Conservation (phyloP, 2,888 invertebrate species). For the Trissolcus japonicus region DNA sequence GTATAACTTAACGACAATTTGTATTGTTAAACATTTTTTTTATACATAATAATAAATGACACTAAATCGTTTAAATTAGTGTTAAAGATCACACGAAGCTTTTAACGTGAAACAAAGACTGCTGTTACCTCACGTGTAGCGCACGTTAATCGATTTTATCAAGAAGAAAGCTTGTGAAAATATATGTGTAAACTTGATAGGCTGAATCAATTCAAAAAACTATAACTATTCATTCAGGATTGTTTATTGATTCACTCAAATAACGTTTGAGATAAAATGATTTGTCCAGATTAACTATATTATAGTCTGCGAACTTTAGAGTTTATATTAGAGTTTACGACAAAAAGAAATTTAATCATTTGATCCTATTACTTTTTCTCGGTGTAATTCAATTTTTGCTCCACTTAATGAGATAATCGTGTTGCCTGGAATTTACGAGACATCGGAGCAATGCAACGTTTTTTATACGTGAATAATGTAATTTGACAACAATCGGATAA, state of each 20-base stretch:
- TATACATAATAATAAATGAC: constrained; percentile 37
- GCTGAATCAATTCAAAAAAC: constrained; percentile 11
- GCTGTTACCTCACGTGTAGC: constrained; percentile 37
- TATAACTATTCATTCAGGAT: constrained; percentile 21
- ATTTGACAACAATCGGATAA: no score
- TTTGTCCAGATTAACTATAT: no score
- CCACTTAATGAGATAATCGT: no score
- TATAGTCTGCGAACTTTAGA: no score
- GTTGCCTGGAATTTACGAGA: no score
- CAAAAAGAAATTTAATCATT: no score
- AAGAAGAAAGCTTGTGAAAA: constrained; percentile 39
- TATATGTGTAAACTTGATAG: constrained; percentile 44
- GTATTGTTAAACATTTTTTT: constrained; percentile 50
- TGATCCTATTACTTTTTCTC: no score
- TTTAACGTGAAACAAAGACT: constrained; percentile 50
- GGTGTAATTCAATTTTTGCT: no score
- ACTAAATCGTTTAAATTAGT: constrained; percentile 50
- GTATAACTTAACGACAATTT: constrained; percentile 43
- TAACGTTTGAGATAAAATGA: not conserved
- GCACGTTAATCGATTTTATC: constrained; percentile 41
- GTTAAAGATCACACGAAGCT: constrained; percentile 51
- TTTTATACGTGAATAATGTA: no score
- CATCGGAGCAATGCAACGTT: no score
- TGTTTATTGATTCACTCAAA: constrained; percentile 2
- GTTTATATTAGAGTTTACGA: no score